Conservation (phyloP, 2,113 vertebrate genomes). For the Tachysurus fulvidraco region DNA sequence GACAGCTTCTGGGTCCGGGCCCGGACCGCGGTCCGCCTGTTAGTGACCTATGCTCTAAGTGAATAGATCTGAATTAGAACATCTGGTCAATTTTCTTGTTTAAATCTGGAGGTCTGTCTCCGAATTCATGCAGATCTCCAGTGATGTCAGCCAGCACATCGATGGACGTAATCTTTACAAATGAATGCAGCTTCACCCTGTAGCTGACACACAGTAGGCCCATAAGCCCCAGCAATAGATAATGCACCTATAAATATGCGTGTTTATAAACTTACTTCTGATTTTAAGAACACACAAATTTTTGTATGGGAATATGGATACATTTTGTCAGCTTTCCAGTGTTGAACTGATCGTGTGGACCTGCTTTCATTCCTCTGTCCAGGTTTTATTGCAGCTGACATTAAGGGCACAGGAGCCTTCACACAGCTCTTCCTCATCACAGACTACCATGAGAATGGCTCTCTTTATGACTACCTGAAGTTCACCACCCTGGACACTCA, state of each 20-base stretch:
- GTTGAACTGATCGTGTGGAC: not conserved
- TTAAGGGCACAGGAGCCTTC: slow-evolving; percentile 93
- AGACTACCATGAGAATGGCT: slow-evolving; percentile 94
- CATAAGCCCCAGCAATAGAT: not conserved
- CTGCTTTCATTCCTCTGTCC: slow-evolving; percentile 19
- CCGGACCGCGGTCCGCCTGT: too few species aligned
- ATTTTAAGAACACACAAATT: not conserved
- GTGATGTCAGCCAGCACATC: not conserved
- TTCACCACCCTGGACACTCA: slow-evolving; percentile 86
- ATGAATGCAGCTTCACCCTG: not conserved
- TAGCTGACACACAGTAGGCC: not conserved
- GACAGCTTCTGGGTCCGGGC: too few species aligned
- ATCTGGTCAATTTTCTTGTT: not conserved
- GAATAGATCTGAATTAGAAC: not conserved
- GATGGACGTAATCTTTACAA: not conserved
- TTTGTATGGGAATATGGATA: not conserved
- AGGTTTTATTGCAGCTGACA: slow-evolving; percentile 99
- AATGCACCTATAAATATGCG: too few species aligned
- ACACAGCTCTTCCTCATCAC: slow-evolving; percentile 98
- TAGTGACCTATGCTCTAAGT: not conserved
- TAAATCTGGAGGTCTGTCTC: not conserved
- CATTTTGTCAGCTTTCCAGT: too few species aligned
- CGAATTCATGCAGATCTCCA: not conserved
- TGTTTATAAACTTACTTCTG: too few species aligned
- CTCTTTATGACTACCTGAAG: slow-evolving; percentile 91